Conservation (phyloP, 2,113 vertebrate species). For the Capreolus pygargus region DNA sequence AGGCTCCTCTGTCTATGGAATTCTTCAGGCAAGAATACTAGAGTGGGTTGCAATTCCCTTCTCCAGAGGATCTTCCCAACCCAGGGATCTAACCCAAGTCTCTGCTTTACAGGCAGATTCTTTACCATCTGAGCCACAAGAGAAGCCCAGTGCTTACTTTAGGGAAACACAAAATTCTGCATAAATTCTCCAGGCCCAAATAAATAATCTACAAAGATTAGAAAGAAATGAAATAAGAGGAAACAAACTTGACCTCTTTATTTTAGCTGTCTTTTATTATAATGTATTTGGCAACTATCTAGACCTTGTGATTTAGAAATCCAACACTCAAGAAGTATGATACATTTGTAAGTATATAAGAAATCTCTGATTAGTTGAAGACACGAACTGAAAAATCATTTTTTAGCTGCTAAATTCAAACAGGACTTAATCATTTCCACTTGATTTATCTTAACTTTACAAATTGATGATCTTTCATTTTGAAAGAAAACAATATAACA, state of each 20-base stretch:
- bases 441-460: background rate
- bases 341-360: background rate
- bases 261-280: background rate
- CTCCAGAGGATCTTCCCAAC: background rate
- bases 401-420: background rate
- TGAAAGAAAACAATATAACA: background rate
- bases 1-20: background rate
- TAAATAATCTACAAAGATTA: background rate
- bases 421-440: background rate
- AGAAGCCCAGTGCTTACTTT: background rate
- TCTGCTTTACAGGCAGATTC: background rate
- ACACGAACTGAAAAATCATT: background rate
- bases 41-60: background rate
- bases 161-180: background rate
- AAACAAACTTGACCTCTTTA: background rate
- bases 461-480: background rate
- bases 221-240: background rate
- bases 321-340: background rate
- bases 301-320: background rate
- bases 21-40: background rate
- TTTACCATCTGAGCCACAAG: background rate
- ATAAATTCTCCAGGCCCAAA: background rate
- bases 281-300: background rate
- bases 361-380: conserved; percentile 6
- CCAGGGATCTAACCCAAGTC: background rate